phyloP scores from a whole-genome alignment of 2,888 invertebrate species.

The Agriopis aurantiaria region DNA sequence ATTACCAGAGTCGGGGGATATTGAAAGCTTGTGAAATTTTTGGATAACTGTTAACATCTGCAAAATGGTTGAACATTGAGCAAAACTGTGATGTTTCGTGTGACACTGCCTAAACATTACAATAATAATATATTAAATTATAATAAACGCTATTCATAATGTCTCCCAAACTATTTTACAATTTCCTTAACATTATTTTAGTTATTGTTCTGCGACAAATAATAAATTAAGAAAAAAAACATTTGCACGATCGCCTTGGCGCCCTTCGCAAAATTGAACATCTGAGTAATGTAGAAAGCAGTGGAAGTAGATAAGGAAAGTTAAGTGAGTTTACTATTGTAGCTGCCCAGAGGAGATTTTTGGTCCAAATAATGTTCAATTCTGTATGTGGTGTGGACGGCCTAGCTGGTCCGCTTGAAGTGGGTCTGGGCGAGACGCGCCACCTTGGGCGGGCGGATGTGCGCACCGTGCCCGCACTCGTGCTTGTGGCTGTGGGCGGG shows the following conservation, averaged over 20 bases:
- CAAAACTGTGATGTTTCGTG: slow-evolving; percentile 69
- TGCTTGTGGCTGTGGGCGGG: slow-evolving; percentile 76
- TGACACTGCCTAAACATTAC: slow-evolving; percentile 59
- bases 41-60: slow-evolving; percentile 33
- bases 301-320: slow-evolving; percentile 8
- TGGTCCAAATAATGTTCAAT: slow-evolving; percentile 55
- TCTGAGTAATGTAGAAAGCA: slow-evolving; percentile 19
- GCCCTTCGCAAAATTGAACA: slow-evolving; percentile 58
- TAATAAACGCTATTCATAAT: slow-evolving; percentile 72
- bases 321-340: slow-evolving; percentile 36
- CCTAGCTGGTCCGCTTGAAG: slow-evolving; percentile 80
- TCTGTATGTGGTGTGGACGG: slow-evolving; percentile 47
- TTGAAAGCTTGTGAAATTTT: slow-evolving; percentile 23
- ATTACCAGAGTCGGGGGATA: slow-evolving; percentile 54
- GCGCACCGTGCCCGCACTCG: slow-evolving; percentile 78
- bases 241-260: slow-evolving; percentile 72
- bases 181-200: slow-evolving; percentile 84
- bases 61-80: slow-evolving; percentile 51
- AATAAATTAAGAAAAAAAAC: slow-evolving; percentile 82
- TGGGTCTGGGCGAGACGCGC: slow-evolving; percentile 76
- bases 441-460: slow-evolving; percentile 82
- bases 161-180: slow-evolving; percentile 77
- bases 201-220: slow-evolving; percentile 63
- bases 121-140: slow-evolving; percentile 71
- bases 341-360: slow-evolving; percentile 54